Evolutionary conservation across 2,888 invertebrate genomes (phyloP).

Genomic region (Griposia aprilina): DNA sequence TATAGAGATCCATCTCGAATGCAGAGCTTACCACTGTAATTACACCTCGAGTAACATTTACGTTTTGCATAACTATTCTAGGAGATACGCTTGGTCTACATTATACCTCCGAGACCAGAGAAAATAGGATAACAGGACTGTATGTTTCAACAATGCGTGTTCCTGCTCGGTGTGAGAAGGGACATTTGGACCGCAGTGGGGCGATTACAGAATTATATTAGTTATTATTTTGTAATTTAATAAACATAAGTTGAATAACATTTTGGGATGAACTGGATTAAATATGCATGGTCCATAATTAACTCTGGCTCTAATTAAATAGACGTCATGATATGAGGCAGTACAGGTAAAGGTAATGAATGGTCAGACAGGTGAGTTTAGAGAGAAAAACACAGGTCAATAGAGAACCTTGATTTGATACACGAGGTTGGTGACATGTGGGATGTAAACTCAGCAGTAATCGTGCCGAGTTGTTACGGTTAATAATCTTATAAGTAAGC

Average conservation of each 20-base stretch:
- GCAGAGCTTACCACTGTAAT: slow-evolving; percentile 33
- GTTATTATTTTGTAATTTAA: not conserved
- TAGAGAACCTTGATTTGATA: not conserved
- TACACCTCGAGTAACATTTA: slow-evolving; percentile 47
- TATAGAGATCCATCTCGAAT: slow-evolving; percentile 47
- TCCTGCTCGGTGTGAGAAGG: not conserved
- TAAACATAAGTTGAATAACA: not conserved
- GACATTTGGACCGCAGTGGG: not conserved
- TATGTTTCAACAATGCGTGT: not conserved
- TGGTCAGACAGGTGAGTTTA: not conserved
- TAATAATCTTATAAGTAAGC: not conserved
- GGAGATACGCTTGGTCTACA: slow-evolving; percentile 10
- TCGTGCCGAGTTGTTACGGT: not conserved
- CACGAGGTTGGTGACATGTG: not conserved
- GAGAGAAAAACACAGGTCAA: not conserved
- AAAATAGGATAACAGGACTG: not conserved
- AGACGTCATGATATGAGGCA: not conserved
- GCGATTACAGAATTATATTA: not conserved
- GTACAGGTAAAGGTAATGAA: not conserved
- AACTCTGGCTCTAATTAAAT: not conserved
- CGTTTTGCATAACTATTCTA: slow-evolving; percentile 37
- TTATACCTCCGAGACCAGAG: slow-evolving; percentile 26
- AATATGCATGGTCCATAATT: too few relatives aligned
- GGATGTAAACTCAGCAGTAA: not conserved
- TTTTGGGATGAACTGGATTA: not conserved